Evolutionary conservation across 30 jellyfish, hydroid and myxozoan species (phyloP).

Genomic region (Calvadosia cruxmelitensis): DNA sequence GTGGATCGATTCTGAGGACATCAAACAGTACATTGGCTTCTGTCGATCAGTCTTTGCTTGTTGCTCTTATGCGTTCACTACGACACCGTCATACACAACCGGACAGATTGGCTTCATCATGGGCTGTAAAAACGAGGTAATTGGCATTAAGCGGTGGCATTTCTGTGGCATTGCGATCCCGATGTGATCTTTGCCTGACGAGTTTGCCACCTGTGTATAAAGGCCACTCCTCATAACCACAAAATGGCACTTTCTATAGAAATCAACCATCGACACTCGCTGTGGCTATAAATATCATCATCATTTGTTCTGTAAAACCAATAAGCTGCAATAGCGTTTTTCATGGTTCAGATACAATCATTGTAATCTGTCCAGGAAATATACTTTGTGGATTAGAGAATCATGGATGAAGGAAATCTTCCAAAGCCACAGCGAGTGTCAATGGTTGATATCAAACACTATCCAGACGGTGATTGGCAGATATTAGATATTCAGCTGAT

Average conservation of each 20-base stretch:
- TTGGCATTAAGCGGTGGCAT: background rate
- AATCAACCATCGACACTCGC: background rate
- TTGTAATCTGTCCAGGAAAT: background rate
- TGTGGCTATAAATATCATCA: constrained; percentile 2
- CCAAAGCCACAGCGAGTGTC: too few relatives aligned
- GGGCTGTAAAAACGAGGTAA: constrained; percentile 50
- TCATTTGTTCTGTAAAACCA: too few relatives aligned
- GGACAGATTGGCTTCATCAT: constrained; percentile 71
- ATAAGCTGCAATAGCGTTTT: too few relatives aligned
- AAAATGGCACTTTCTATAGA: too few relatives aligned
- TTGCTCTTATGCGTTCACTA: constrained; percentile 45
- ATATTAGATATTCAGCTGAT: background rate
- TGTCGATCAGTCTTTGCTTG: constrained; percentile 42
- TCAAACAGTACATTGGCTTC: constrained; percentile 32
- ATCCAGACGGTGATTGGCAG: background rate
- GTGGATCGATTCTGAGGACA: constrained; percentile 63
- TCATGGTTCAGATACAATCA: background rate
- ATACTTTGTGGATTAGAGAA: too few relatives aligned
- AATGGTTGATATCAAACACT: background rate
- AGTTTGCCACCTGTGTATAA: too few relatives aligned
- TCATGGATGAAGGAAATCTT: too few relatives aligned
- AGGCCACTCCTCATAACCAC: too few relatives aligned
- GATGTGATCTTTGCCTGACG: background rate
- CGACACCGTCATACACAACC: constrained; percentile 62
- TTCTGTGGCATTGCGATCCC: too few relatives aligned